Conservation (phyloP, 2,888 invertebrate species). For the Pecten maximus region DNA sequence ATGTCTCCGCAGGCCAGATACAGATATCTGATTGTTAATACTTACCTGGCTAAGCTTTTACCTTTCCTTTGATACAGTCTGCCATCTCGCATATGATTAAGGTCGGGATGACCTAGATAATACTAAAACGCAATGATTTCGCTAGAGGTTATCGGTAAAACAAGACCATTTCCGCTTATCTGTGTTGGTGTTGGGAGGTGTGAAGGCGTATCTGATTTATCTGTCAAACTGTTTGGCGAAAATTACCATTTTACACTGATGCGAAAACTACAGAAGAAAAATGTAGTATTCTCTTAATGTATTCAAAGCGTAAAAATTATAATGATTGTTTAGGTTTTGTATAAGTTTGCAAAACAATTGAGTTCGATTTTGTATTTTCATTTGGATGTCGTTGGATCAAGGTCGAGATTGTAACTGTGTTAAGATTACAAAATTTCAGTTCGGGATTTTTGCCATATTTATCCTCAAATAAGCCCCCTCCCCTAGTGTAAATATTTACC, state of each 20-base stretch:
- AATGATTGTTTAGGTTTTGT: too few relatives aligned
- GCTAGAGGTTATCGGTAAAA: not conserved
- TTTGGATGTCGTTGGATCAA: too few relatives aligned
- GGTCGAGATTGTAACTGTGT: too few relatives aligned
- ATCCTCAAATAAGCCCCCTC: too few relatives aligned
- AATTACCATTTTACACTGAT: not conserved
- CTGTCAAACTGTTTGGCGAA: not conserved
- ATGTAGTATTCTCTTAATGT: too few relatives aligned
- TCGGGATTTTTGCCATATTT: too few relatives aligned
- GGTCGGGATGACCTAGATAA: not conserved
- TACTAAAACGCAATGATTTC: not conserved
- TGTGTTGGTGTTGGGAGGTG: not conserved
- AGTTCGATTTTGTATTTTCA: too few relatives aligned
- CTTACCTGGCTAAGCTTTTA: not conserved
- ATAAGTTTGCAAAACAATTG: too few relatives aligned
- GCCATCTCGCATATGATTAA: constrained; percentile 8
- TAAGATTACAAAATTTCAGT: too few relatives aligned
- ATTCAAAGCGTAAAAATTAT: too few relatives aligned
- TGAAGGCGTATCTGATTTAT: not conserved
- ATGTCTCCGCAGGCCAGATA: not conserved
- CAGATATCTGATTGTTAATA: not conserved
- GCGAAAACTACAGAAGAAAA: not conserved
- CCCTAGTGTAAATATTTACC: too few relatives aligned
- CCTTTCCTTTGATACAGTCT: not conserved
- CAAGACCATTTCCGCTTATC: not conserved